Percentiles rank a stretch among this genome's conserved stretches.
These are phyloP conservation scores for Phenganax stokvisi DNA, from an alignment of 92 coral and sea anemone species.

Conservation along the genomic window DNA sequence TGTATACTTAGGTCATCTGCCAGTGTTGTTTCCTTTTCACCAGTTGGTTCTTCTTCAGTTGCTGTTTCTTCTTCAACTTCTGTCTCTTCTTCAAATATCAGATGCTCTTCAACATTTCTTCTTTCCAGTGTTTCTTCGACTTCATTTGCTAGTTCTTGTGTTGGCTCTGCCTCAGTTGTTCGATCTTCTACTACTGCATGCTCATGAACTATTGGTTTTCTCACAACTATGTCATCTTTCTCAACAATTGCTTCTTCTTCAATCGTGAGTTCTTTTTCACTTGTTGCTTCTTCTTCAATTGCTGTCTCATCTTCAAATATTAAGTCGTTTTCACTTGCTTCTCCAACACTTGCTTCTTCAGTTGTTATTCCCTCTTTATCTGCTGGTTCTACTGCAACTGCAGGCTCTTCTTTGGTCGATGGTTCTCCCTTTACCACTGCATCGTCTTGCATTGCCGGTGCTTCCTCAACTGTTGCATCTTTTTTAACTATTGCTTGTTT, in stretches of 20 bases:
- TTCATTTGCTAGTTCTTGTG: conserved; percentile 57
- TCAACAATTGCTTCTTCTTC: conserved; percentile 53
- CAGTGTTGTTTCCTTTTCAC: background rate
- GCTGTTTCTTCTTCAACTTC: background rate
- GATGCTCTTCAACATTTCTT: conserved; percentile 67
- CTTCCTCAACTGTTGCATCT: background rate
- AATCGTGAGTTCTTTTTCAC: conserved; percentile 48
- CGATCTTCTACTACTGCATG: background rate
- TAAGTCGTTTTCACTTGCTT: background rate
- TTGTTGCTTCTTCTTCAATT: background rate
- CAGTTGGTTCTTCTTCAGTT: background rate
- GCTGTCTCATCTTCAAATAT: background rate
- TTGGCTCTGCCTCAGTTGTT: conserved; percentile 7
- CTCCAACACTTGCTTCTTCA: background rate
- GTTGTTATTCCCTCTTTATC: background rate
- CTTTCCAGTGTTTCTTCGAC: conserved; percentile 55
- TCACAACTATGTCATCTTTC: no score
- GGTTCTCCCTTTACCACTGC: background rate
- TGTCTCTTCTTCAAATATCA: conserved; percentile 58
- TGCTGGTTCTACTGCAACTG: background rate
- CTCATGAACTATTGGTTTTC: background rate
- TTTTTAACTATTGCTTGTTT: conserved; percentile 5
- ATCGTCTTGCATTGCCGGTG: background rate
- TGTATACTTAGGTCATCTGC: background rate
- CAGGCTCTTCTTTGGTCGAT: background rate